These are phyloP conservation scores for Stegostoma tigrinum DNA, from an alignment of 2,113 vertebrate genomes.

Conservation along the genomic window DNA sequence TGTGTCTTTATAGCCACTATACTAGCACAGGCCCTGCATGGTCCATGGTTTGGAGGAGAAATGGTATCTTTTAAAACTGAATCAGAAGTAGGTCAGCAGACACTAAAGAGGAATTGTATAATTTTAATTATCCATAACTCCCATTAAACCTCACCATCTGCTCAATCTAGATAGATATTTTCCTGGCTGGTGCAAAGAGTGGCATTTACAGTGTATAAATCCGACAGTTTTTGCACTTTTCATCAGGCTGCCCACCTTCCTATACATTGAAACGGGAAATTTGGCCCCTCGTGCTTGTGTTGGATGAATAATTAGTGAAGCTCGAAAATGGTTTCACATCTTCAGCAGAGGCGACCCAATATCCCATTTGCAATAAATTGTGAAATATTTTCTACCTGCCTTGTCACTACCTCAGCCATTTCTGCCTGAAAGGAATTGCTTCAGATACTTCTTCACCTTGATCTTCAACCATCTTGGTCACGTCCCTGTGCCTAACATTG, in stretches of 20 bases:
- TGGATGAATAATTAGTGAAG: neutral
- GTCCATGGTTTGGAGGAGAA: neutral
- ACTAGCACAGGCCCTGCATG: neutral
- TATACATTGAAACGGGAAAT: neutral
- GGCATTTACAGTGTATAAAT: constrained; percentile 8
- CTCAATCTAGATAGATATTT: neutral
- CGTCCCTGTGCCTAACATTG: neutral
- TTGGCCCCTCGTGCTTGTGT: neutral
- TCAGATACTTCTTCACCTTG: neutral
- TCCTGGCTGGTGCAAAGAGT: constrained; percentile 11
- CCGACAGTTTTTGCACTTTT: neutral
- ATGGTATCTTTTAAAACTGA: neutral
- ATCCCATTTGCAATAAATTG: neutral
- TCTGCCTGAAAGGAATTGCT: neutral
- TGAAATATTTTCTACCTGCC: neutral
- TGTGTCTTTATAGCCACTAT: neutral
- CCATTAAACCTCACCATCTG: constrained; percentile 35
- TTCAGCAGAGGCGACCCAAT: neutral
- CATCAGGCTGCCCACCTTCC: neutral
- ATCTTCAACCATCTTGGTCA: neutral
- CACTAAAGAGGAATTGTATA: constrained; percentile 10
- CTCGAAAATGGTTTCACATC: neutral
- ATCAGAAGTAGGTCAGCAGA: neutral
- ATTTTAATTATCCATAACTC: constrained; percentile 33
- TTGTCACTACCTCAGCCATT: neutral